Base-by-base conservation (phyloP, 92 coral and sea anemone genomes). In the Zoanthus gigantus region DNA sequence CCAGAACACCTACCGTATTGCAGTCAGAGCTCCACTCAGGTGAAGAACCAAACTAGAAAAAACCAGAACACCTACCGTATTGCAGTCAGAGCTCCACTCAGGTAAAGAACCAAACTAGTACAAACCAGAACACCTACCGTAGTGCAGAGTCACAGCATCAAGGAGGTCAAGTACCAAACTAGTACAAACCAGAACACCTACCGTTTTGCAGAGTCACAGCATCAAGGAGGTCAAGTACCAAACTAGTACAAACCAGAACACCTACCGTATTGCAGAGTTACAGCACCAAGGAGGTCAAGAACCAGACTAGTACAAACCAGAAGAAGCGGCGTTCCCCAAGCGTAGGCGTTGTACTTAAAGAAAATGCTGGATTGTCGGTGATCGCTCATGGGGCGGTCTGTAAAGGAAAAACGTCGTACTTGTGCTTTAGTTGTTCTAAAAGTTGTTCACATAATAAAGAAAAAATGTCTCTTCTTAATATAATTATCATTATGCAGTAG, bases 291-390 rank as follows among this genome's bases (percentile, higher is more conserved):
- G 12, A 79, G n/a, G 72, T 79, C 84, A 8, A 79, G 84, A 8
- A 32, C 47, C 56, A 79, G 12, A 18, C 84, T 34, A 31, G 57
- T 17, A 18, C 46, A 11, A 3, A 79, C 84, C 72, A 79, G 11
- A 16, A 57, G 15, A 46, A 79, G 46, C 3, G 84, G 84, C 23
- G 34, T 66, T 60, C 84, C 84, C 84, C 84, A 79, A 32, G 84
- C 84, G n/a, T 79, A 79, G 0, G 31, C 84, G 18, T 53, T 60
- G 57, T 79, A 79, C 11, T 13, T 60, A 53, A 61, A 16, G 66
- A 79, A 79, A 53, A 61, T n/a, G 72, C 14, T 42, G 71, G 84
- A 79, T 4, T 56, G 82, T 23, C 45, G 54, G 9, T 16, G 72
- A 79, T 57, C 52, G 84, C 72, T 61, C 32, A 66, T 32, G 16